Base-by-base conservation (phyloP, 2,113 vertebrate species). In the Acanthochromis polyacanthus region DNA sequence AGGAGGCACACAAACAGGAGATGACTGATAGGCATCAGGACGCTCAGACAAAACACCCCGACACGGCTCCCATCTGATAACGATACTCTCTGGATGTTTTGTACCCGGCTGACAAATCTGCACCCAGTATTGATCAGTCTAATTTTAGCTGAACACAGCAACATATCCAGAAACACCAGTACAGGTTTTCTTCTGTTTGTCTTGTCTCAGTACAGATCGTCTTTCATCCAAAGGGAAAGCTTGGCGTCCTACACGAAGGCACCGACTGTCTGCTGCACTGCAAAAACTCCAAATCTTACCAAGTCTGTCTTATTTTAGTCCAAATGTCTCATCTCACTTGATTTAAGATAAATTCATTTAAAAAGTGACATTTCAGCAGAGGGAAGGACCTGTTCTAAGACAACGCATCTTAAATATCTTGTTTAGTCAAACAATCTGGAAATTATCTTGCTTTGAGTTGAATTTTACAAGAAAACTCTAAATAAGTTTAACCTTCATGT, bases 171-270 rank as follows among this genome's bases (percentile, higher is more conserved):
- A 67, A 78, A 53, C 40, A 63, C 14, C 14, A 73, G 14, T 40
- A 30, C 53, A 22, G 46, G 1, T 51, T 57, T 57, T 52, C 19
- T 65, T 52, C 22, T 15, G 57, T 52, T 32, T 16, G n/a, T 50
- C 65, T 36, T 51, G 57, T 3, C 16, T 4, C 10, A 52, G 66
- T n/a, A 71, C 12, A 65, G 11, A 72, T 63, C 3, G 40, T 80
- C 64, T 66, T 78, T 71, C n/a, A 5, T 28, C 63, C 46, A 10
- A 52, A 61, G 36, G 53, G 38, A 45, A 57, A 73, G 73, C 40
- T 32, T 3, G 9, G 25, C 30, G n/a, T 73, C 51, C 70, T 69
- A 61, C 62, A 48, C 22, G 64, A 50, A 67, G 38, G 45, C 55
- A 6, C 4, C 7, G n/a, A 15, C 3, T 4, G 20, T 40, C 38